Conservation (phyloP, 1,140 invertebrate genomes). For the Lasioglossum baleicum region DNA sequence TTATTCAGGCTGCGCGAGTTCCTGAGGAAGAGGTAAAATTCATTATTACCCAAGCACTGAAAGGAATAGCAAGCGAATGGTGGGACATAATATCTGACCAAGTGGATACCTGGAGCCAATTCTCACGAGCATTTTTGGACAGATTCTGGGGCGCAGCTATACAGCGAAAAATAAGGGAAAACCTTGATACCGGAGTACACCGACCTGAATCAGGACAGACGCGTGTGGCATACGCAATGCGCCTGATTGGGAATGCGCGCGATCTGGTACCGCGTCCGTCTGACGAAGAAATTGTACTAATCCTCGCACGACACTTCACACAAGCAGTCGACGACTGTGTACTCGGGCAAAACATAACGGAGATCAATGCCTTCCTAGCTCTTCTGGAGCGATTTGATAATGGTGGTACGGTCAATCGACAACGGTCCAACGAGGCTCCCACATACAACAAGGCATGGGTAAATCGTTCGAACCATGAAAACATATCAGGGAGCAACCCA, state of each 20-base stretch:
- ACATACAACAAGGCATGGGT: too few species aligned
- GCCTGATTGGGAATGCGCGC: background rate
- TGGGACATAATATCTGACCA: background rate
- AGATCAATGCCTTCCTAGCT: background rate
- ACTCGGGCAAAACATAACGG: background rate
- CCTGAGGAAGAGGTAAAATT: background rate
- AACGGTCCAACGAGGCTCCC: too few species aligned
- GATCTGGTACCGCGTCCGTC: background rate
- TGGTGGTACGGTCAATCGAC: too few species aligned
- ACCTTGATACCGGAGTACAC: too few species aligned
- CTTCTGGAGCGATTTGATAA: background rate
- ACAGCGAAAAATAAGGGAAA: background rate
- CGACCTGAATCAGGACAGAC: too few species aligned
- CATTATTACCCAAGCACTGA: background rate
- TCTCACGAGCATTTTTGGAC: background rate
- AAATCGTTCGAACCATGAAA: too few species aligned
- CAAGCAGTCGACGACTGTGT: background rate
- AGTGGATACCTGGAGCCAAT: background rate
- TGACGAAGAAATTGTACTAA: background rate
- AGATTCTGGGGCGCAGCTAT: background rate
- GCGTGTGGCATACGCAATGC: too few species aligned
- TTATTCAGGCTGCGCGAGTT: background rate
- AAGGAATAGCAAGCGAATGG: background rate
- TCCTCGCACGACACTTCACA: background rate
- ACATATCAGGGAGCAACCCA: too few species aligned